These are phyloP conservation scores for Thalassaphorura encarpata DNA, from an alignment of 1,140 invertebrate genomes.

Conservation along the genomic window DNA sequence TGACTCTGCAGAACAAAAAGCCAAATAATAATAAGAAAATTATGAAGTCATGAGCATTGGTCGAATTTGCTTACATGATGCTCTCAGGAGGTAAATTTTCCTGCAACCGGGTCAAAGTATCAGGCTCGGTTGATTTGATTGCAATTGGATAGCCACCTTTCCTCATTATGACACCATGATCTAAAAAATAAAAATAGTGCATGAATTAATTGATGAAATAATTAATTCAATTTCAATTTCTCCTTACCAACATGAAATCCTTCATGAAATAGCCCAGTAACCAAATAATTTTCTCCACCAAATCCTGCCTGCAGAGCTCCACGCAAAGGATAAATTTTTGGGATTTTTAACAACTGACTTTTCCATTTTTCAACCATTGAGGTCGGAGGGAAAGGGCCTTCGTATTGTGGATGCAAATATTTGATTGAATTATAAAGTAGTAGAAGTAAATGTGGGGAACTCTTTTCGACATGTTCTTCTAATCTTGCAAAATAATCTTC, in stretches of 20 bases:
- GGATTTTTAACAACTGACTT: conserved; percentile 1
- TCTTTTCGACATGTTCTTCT: conserved; percentile 33
- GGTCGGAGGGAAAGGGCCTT: conserved; percentile 37
- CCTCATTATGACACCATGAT: conserved; percentile 44
- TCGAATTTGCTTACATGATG: conserved; percentile 39
- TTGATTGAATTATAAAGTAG: conserved; percentile 47
- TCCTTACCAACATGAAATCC: conserved; percentile 42
- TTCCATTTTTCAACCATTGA: conserved; percentile 30
- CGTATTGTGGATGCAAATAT: conserved; percentile 43
- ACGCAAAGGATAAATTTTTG: conserved; percentile 36
- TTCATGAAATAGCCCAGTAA: conserved; percentile 38
- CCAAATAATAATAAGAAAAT: neutral
- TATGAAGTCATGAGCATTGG: neutral
- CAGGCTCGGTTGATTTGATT: conserved; percentile 33
- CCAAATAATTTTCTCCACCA: conserved; percentile 41
- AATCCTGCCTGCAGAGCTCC: conserved; percentile 37
- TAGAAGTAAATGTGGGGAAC: conserved; percentile 43
- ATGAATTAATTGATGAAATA: neutral
- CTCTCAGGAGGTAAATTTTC: conserved; percentile 37
- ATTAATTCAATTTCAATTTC: conserved; percentile 4
- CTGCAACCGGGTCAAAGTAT: conserved; percentile 38
- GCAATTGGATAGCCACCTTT: conserved; percentile 43
- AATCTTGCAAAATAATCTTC: conserved; percentile 3
- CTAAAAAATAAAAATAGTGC: conserved; percentile 36
- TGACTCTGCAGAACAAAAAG: conserved; percentile 38